Evolutionary conservation across 2,113 vertebrate species (phyloP), one percentile per base, ranked within the genome.

Genomic region (Sapajus apella): DNA sequence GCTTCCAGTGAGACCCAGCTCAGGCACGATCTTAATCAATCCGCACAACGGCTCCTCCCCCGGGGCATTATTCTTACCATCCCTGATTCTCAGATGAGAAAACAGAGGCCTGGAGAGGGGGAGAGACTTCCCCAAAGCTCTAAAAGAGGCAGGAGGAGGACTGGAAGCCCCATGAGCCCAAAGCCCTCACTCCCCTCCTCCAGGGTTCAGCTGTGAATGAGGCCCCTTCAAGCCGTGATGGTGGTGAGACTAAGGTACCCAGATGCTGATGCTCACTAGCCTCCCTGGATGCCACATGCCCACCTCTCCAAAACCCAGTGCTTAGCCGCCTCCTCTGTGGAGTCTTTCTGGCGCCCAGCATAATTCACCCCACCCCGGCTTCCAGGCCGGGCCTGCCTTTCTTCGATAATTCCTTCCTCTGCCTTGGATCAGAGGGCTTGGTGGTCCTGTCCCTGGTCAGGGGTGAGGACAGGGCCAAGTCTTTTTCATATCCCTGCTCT

Each of bases 31-130:
- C 47, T 73, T 13, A 13, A 45, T 2, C 23, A 18, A 25, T 14
- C 25, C 16, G 7, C 20, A 5, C 16, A 14, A 4, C 2, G 18
- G 27, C 52, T 18, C 64, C 12, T 2, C 2, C 0, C 0, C 0
- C 2, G 4, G 37, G 18, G 10, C 2, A 8, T 10, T 9, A 20
- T 6, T 61, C 76, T 32, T 14, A 56, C 32, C 9, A 30, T 1
- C 0, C 52, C 6, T 37, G 20, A 8, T n/a, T 73, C 66, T 68
- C 82, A 75, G 50, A 47, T 18, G 75, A 87, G 88, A 76, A 58
- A 16, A 43, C 13, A 2, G 52, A 77, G 30, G 27, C 73, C 27
- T 23, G 10, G 27, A 75, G 68, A 55, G 0, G 50, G 25, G 27
- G 40, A 66, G 82, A 81, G 61, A 40, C n/a, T 14, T n/a, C 43